Conservation (phyloP, 2,888 invertebrate genomes). For the Marronus borbonicus region DNA sequence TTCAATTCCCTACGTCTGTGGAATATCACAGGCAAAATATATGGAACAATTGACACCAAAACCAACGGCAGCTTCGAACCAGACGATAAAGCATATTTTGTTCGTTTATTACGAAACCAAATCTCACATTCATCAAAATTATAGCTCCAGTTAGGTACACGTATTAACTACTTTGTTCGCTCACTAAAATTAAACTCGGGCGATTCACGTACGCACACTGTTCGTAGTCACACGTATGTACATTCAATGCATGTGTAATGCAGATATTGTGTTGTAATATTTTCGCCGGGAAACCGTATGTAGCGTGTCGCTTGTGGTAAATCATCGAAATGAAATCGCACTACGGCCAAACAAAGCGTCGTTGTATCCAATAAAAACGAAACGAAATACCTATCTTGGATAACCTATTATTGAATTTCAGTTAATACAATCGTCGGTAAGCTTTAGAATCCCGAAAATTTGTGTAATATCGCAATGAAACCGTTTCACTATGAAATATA, state of each 20-base stretch:
- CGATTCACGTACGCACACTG: background rate
- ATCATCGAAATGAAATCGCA: slow-evolving; percentile 56
- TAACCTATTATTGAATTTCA: background rate
- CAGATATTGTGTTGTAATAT: background rate
- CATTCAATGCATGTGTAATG: background rate
- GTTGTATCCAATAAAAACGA: slow-evolving; percentile 28
- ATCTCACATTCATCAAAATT: slow-evolving; percentile 8
- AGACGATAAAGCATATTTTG: slow-evolving; percentile 4
- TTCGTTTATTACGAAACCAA: background rate
- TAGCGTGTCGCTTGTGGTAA: slow-evolving; percentile 48
- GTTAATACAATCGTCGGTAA: background rate
- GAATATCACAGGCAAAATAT: background rate
- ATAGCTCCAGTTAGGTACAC: slow-evolving; percentile 1
- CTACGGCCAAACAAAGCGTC: slow-evolving; percentile 42
- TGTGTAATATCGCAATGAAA: background rate
- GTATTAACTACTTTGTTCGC: slow-evolving; percentile 8
- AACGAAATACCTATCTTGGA: background rate
- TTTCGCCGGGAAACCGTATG: background rate
- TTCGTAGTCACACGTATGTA: background rate
- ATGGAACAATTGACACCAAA: background rate
- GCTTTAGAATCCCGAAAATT: background rate
- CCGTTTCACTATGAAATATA: too few relatives aligned
- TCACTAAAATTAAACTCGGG: slow-evolving; percentile 1
- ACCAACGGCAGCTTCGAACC: background rate
- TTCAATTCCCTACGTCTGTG: too few relatives aligned